Evolutionary conservation across 2,888 invertebrate genomes (phyloP).

Genomic region (Lasioglossum figueresi): DNA sequence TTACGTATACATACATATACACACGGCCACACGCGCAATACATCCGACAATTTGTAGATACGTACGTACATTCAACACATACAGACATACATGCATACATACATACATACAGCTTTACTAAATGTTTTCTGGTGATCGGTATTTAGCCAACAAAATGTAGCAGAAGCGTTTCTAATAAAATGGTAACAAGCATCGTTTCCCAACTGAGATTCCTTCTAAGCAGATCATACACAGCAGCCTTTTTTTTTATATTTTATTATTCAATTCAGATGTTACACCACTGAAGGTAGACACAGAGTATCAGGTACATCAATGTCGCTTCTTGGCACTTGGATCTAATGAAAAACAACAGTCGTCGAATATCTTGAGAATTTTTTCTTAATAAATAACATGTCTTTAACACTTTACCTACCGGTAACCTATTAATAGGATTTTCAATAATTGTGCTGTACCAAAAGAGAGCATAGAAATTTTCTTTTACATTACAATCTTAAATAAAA

Average conservation of each 20-base stretch:
- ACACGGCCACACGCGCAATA: neutral
- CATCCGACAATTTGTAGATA: constrained; percentile 11
- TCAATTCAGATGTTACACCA: too few species aligned
- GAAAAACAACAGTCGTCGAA: neutral
- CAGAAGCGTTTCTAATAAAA: constrained; percentile 83
- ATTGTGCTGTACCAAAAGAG: too few species aligned
- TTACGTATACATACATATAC: neutral
- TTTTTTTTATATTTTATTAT: too few species aligned
- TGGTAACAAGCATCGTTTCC: constrained; percentile 82
- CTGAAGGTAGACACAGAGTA: neutral
- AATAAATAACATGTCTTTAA: neutral
- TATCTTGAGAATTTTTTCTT: neutral
- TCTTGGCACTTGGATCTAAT: too few species aligned
- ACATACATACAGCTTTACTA: constrained; percentile 82
- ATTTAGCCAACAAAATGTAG: constrained; percentile 83
- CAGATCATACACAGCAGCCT: too few species aligned
- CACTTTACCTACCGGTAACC: too few species aligned
- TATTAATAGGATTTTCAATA: too few species aligned
- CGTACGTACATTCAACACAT: constrained; percentile 55
- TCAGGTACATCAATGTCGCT: too few species aligned
- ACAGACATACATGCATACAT: constrained; percentile 32
- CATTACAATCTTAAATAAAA: too few species aligned
- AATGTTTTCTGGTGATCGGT: constrained; percentile 84
- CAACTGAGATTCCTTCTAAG: constrained; percentile 73
- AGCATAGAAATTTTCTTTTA: too few species aligned